Conservation (phyloP, 2,113 vertebrate species). For the Malurus cyaneus region DNA sequence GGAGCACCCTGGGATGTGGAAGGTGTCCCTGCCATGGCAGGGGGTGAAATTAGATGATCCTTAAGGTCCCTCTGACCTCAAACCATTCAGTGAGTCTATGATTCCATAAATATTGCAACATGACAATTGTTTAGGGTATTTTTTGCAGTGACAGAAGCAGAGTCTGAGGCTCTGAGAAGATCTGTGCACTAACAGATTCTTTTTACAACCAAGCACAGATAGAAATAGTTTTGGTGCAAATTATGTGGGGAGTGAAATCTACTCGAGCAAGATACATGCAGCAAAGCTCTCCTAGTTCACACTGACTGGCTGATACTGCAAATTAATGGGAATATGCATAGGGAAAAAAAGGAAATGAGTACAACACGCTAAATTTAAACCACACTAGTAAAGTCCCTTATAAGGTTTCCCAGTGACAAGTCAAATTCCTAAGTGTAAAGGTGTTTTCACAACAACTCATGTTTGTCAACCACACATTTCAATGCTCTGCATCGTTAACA, state of each 20-base stretch:
- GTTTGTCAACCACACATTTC: not conserved
- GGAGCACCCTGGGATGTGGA: not conserved
- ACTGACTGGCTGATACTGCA: not conserved
- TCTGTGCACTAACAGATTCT: not conserved
- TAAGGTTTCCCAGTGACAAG: not conserved
- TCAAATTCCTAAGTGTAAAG: not conserved
- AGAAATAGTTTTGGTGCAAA: not conserved
- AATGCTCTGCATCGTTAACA: not conserved
- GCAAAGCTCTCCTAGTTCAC: not conserved
- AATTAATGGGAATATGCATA: not conserved
- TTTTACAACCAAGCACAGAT: not conserved
- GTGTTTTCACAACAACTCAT: not conserved
- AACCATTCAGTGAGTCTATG: not conserved
- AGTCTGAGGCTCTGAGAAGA: not conserved
- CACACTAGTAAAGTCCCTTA: not conserved
- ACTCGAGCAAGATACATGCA: not conserved
- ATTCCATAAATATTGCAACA: not conserved
- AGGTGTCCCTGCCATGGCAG: not conserved
- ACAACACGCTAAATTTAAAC: constrained; percentile 8
- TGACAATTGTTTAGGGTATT: not conserved
- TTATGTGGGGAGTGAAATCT: not conserved
- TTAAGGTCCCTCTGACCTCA: not conserved
- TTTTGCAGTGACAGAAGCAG: not conserved
- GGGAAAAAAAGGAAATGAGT: not conserved
- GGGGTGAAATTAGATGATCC: not conserved